These are phyloP conservation scores for Standfussiana lucernea DNA, from an alignment of 2,888 invertebrate species.

Conservation along the genomic window DNA sequence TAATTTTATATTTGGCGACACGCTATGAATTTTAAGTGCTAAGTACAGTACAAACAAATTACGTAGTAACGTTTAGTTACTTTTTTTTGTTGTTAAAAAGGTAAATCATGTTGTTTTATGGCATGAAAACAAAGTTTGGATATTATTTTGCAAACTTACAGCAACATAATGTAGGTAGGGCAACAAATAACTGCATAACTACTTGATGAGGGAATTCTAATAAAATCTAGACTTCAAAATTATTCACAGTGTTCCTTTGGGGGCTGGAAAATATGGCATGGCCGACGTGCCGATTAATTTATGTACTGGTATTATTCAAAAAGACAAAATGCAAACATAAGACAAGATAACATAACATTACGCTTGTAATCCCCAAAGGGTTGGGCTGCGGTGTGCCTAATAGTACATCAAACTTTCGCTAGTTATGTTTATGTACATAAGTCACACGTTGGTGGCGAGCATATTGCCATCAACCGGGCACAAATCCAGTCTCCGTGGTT, in stretches of 20 bases:
- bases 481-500: neutral
- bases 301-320: neutral
- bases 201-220: neutral
- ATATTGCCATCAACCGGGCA: neutral
- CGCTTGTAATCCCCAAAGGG: neutral
- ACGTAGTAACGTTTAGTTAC: slow-evolving; percentile 11
- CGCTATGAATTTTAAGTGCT: slow-evolving; percentile 18
- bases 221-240: neutral
- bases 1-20: slow-evolving; percentile 9
- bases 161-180: neutral
- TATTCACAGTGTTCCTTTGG: neutral
- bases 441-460: neutral
- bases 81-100: slow-evolving; percentile 1
- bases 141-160: neutral
- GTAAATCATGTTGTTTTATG: slow-evolving; percentile 13
- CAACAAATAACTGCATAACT: neutral
- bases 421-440: neutral
- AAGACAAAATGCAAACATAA: neutral
- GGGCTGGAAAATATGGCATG: neutral
- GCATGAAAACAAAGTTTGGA: neutral
- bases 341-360: neutral
- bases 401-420: neutral
- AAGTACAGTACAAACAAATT: neutral
- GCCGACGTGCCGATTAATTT: neutral
- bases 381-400: neutral